Base-by-base conservation (phyloP, 2,888 invertebrate species). In the Oscheius myriophilus region DNA sequence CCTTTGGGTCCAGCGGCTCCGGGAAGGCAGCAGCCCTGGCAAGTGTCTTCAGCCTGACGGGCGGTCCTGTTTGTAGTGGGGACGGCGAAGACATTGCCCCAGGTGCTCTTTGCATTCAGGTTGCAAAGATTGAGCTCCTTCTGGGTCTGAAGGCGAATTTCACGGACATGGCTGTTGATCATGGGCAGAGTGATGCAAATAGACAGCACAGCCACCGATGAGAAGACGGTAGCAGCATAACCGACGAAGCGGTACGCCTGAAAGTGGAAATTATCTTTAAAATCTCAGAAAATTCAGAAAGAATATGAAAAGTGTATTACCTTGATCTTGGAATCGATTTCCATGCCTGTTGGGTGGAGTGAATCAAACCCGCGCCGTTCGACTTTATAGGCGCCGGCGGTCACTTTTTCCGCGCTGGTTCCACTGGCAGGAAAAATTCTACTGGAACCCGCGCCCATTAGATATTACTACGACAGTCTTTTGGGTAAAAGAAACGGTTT, bases 1-100 rank as follows among this genome's bases (percentile, higher is more conserved):
- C 84, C 84, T 26, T 78, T 67, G 55, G 83, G 80, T 61, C 84
- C 82, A 64, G 80, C 78, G 14, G 81, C 79, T 65, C 82, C 82
- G 52, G 82, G 82, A 25, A 81, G 74, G 59, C 81, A 81, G 75
- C 81, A 81, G 33, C 73, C 76, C 49, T 78, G 73, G 70, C 79
- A 79, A 46, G 59, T 66, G 33, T 33, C 33, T 18, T 46, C 33
- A 39, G 71, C 74, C 67, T 79, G 79, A 72, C 82, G 77, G 49
- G 75, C 75, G 46, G 82, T 82, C 58, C 82, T 70, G 78, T 82
- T 82, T 2, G n/a, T 6, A 21, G 49, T 6, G 2, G 49, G 18
- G 58, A 82, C 67, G 14, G 72, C 69, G 70, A 76, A 73, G 45
- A 82, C 81, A 41, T 82, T 80, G 23, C 72, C 64, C 82, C 82